Base-by-base conservation (phyloP, 2,888 invertebrate genomes). In the Lacanobia oleracea region DNA sequence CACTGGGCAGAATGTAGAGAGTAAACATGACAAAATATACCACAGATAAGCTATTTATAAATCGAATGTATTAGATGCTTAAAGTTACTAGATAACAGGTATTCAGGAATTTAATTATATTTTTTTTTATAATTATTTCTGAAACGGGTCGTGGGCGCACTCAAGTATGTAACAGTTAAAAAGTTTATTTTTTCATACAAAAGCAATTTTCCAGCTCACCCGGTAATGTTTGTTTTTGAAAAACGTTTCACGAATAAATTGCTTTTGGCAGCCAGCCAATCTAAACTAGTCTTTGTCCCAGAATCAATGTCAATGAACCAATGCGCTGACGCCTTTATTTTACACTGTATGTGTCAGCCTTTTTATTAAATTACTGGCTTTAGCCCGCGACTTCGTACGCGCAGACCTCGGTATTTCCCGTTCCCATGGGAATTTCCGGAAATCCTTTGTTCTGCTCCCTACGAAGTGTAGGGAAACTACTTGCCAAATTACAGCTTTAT, bases 251-350 rank as follows among this genome's bases (percentile, higher is more conserved):
- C 84, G 90, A 89, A 90, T 91, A 89, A 88, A 89, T 90, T 86
- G 79, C 67, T 88, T 86, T 89, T 95, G 95, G 95, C 94, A 89
- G 70, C 40, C 27, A 70, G 78, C 94, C 95, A 94, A 91, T 77
- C 74, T 78, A 77, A 81, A 85, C 86, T 83, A 86, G 88, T 91
- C 91, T 92, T 93, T 93, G 93, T 93, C 88, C 89, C 87, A 88
- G 88, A 88, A 89, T 88, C 84, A 87, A 88, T 91, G 94, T 93
- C 93, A 92, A 89, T 93, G 95, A 94, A 93, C 94, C 84, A 85
- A 77, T 87, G 81, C 77, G 75, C 72, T 66, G 75, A 78, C 82
- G 77, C 79, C 80, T 85, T 80, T 83, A 78, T 87, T 84, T 86
- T 51, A 68, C 63, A 40, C 50, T 74, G 72, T 79, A 79, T 10